These are phyloP conservation scores for Drosophila cardini DNA, from an alignment of 1,140 invertebrate genomes.

Conservation along the genomic window DNA sequence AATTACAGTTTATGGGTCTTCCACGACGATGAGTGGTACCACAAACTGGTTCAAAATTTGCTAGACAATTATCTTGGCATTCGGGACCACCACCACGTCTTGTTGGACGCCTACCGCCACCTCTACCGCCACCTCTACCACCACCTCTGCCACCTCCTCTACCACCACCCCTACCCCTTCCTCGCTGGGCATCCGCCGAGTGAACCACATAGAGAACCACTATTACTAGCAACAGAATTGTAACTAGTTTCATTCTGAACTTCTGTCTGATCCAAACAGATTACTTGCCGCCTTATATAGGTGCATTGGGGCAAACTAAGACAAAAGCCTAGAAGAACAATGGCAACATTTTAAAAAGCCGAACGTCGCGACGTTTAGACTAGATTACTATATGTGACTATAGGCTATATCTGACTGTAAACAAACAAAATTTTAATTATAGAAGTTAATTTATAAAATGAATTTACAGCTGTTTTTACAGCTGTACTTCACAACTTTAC, in stretches of 20 bases:
- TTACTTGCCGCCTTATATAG: neutral
- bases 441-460: no score
- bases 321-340: neutral
- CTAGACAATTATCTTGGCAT: neutral
- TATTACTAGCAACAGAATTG: neutral
- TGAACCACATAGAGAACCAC: conserved; percentile 3
- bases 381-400: neutral
- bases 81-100: neutral
- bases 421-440: no score
- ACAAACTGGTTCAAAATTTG: no score
- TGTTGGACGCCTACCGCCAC: no score
- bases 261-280: neutral
- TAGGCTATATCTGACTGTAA: no score
- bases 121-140: neutral
- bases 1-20: neutral
- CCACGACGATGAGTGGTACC: neutral
- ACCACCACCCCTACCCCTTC: neutral
- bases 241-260: conserved; percentile 8
- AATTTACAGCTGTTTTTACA: no score
- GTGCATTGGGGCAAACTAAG: neutral
- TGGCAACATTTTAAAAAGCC: neutral
- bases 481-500: no score
- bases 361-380: neutral
- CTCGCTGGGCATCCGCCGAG: neutral
- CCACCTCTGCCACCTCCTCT: neutral